Base-by-base conservation (phyloP, 2,113 vertebrate species). In the Odocoileus hemionus region DNA sequence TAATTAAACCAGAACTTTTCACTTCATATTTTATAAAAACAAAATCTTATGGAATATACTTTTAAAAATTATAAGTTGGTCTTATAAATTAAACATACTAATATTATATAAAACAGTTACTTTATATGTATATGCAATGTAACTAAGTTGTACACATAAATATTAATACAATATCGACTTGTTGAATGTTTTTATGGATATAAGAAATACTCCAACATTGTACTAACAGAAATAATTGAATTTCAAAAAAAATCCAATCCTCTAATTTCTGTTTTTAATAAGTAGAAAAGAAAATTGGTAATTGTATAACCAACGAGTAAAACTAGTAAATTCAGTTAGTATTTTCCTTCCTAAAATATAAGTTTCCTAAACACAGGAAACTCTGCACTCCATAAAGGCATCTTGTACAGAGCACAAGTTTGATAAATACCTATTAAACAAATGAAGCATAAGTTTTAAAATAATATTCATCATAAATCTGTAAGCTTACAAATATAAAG, bases 231-330 rank as follows among this genome's bases (percentile, higher is more conserved):
- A 70, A 52, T 61, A 50, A 45, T 5, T 55, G 25, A 23, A 57
- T 6, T 57, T 87, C 15, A 61, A 86, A 87, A 54, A 58, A 67
- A 52, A 86, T 13, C 25, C 15, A 93, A 12, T 16, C 21, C 15
- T 79, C 86, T 60, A 5, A 96, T 58, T 92, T 93, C 87, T 50
- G 39, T 87, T 95, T 92, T 90, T 82, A 86, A 74, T 39, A 86
- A 95, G 9, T 90, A 30, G 57, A 91, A 90, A 79, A 96, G 58
- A 91, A 11, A 74, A 89, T 1, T 67, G 50, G 10, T 60, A 83
- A 67, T 17, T 54, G 17, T 43, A 85, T 5, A 76, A 52, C 6
- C 78, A 93, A 89, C 7, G 33, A 87, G 52, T 30, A 61, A 83
- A 76, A 89, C 17, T 36, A 47, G 5, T 86, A 89, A 85, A 15